phyloP scores from a whole-genome alignment of 2,113 vertebrate species.

The Rhombomys opimus region DNA sequence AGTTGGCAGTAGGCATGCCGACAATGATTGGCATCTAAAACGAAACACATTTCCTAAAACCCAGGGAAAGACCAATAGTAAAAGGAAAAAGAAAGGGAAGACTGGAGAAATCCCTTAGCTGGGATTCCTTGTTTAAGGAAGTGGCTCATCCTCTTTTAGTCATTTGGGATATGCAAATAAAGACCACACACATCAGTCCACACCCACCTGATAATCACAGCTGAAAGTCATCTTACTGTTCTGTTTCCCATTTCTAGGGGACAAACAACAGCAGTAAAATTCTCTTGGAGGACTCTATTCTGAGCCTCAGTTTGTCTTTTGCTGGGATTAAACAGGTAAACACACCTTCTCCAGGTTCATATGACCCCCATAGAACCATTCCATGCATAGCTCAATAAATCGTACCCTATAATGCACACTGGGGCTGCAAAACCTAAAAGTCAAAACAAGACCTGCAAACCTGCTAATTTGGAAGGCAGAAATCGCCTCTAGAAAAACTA shows the following conservation, averaged over 20 bases:
- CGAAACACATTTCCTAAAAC: not conserved
- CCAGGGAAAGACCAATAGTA: not conserved
- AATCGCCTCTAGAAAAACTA: not conserved
- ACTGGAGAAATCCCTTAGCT: not conserved
- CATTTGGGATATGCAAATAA: not conserved
- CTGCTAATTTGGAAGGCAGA: conserved; percentile 31
- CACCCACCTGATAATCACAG: not conserved
- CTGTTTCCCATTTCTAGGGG: conserved; percentile 3
- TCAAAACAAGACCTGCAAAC: conserved; percentile 1
- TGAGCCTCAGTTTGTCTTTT: conserved; percentile 28
- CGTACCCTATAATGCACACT: conserved; percentile 40
- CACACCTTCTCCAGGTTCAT: conserved; percentile 30
- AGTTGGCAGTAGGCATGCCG: not conserved
- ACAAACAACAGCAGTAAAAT: not conserved
- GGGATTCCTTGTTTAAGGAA: not conserved
- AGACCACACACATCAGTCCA: not conserved
- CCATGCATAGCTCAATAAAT: not conserved
- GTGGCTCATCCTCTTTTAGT: not conserved
- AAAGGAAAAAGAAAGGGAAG: not conserved
- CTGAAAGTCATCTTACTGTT: not conserved
- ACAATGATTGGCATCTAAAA: not conserved
- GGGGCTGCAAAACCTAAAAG: not conserved
- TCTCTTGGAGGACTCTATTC: conserved; percentile 38
- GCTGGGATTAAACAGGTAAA: not conserved
- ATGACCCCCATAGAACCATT: not conserved